These are phyloP conservation scores for Tiliqua scincoides DNA, from an alignment of 2,113 vertebrate genomes.

Conservation along the genomic window DNA sequence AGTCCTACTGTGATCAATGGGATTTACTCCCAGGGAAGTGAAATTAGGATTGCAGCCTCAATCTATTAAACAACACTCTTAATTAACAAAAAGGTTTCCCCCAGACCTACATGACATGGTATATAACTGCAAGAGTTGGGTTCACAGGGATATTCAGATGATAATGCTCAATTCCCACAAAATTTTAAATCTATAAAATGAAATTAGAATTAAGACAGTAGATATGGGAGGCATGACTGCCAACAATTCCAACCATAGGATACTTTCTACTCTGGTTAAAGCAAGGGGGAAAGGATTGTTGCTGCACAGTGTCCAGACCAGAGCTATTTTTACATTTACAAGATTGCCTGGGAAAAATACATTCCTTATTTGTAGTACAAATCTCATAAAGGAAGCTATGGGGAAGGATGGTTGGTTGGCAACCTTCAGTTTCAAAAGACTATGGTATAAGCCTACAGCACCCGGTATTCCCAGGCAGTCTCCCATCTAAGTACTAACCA, in stretches of 20 bases:
- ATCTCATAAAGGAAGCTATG: not conserved
- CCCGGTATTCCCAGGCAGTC: no score
- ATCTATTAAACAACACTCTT: not conserved
- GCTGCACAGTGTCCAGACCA: not conserved
- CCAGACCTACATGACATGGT: not conserved
- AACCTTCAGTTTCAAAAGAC: no score
- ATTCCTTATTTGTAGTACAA: slow-evolving; percentile 5
- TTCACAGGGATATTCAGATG: not conserved
- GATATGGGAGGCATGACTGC: not conserved
- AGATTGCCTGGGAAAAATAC: not conserved
- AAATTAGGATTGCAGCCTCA: no score
- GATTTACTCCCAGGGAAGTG: no score
- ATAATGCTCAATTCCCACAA: not conserved
- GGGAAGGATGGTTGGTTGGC: not conserved
- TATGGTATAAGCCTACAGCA: no score
- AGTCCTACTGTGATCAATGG: no score
- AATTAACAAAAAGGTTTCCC: not conserved
- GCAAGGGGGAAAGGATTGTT: not conserved
- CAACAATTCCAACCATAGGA: slow-evolving; percentile 9
- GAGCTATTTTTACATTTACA: slow-evolving; percentile 30
- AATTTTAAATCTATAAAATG: not conserved
- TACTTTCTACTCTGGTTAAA: slow-evolving; percentile 20
- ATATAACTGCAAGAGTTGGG: not conserved
- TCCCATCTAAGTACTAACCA: no score
- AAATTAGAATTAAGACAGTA: not conserved